These are phyloP conservation scores for Oryzias javanicus DNA, from an alignment of 2,113 vertebrate genomes.

Conservation along the genomic window DNA sequence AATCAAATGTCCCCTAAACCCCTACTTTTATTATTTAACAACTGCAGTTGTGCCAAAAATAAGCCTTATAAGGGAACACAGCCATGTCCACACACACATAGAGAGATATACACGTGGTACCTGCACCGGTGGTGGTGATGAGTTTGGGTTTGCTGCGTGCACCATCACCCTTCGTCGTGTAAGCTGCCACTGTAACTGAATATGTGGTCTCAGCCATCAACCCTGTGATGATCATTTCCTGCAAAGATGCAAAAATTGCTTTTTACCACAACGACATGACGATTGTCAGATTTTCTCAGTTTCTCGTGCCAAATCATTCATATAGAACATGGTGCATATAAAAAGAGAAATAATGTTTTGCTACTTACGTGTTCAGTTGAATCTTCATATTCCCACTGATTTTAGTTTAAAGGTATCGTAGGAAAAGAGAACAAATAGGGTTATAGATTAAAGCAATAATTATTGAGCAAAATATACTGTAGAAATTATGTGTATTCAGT, in stretches of 20 bases:
- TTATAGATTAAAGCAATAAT: background rate
- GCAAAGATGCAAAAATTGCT: constrained; percentile 50
- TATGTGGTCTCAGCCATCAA: constrained; percentile 95
- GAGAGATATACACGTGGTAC: constrained; percentile 66
- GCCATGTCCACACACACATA: too few species aligned
- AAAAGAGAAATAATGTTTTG: background rate
- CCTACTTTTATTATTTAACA: too few species aligned
- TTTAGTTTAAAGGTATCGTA: constrained; percentile 68
- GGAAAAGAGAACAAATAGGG: constrained; percentile 76
- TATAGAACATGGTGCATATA: constrained; percentile 19
- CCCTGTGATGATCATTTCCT: constrained; percentile 96
- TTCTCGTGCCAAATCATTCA: constrained; percentile 34
- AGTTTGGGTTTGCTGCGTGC: constrained; percentile 97
- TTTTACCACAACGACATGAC: background rate
- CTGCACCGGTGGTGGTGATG: constrained; percentile 94
- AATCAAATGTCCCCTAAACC: too few species aligned
- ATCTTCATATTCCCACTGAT: constrained; percentile 99
- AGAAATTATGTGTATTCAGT: too few species aligned
- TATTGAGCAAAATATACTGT: too few species aligned
- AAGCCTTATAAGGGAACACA: too few species aligned
- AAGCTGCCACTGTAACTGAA: constrained; percentile 94
- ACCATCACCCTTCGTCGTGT: constrained; percentile 98
- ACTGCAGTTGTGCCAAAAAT: too few species aligned
- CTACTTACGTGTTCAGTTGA: constrained; percentile 98
- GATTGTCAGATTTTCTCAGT: constrained; percentile 4